phyloP scores from a whole-genome alignment of 2,888 invertebrate genomes.

The Brachyopa scutellaris region DNA sequence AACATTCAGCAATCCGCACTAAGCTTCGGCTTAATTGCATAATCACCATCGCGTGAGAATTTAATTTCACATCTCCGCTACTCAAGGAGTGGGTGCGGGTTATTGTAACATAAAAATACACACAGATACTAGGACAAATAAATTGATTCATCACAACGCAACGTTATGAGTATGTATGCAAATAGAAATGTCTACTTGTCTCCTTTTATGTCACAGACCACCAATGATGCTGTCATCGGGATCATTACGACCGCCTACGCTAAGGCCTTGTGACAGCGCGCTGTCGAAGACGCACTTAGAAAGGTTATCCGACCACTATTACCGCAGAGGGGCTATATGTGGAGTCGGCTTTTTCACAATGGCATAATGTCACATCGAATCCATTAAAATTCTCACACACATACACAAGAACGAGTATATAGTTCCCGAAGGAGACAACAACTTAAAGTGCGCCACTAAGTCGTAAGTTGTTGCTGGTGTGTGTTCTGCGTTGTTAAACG shows the following conservation, averaged over 20 bases:
- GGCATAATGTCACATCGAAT: slow-evolving; percentile 21
- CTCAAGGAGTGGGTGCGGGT: background rate
- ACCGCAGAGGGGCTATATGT: background rate
- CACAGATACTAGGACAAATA: background rate
- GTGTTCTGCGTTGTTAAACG: no score
- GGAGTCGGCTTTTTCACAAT: slow-evolving; percentile 27
- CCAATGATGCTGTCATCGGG: background rate
- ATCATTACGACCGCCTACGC: slow-evolving; percentile 19
- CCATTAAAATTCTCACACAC: slow-evolving; percentile 15
- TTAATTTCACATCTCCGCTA: slow-evolving; percentile 5
- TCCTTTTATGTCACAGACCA: background rate
- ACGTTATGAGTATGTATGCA: background rate
- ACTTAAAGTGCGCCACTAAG: no score
- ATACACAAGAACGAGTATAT: no score
- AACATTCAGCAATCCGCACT: slow-evolving; percentile 50
- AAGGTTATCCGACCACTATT: slow-evolving; percentile 27
- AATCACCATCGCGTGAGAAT: slow-evolving; percentile 38
- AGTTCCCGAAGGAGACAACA: background rate
- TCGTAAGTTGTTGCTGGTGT: no score
- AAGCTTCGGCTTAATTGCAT: slow-evolving; percentile 48
- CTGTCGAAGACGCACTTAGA: background rate
- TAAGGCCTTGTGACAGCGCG: slow-evolving; percentile 11
- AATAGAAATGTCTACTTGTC: background rate
- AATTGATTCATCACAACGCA: slow-evolving; percentile 38
- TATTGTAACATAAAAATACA: background rate